Evolutionary conservation across 2,113 vertebrate genomes (phyloP), one percentile per base, ranked within the genome.

Genomic region (Mesoclemmys tuberculata): DNA sequence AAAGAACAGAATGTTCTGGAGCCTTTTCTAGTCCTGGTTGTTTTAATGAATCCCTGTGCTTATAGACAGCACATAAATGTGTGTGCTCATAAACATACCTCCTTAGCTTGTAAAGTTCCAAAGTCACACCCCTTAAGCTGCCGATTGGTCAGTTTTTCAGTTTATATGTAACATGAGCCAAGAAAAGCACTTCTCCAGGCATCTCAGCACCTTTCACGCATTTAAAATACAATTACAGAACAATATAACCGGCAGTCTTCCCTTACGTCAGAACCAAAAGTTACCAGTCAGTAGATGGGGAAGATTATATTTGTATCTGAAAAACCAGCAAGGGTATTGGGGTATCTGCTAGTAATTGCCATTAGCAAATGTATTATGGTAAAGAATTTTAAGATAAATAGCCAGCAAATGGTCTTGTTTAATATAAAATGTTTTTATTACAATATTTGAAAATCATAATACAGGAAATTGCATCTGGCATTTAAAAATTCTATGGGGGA

Each of bases 1-100:
- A 61, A 48, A 61, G 29, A 92, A 41, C 86, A 84, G 90, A 24
- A 68, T 58, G 16, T 71, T 35, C 26, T 52, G 64, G 24, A 10
- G 0, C 0, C 0, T 74, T 77, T 41, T 44, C 8, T 3, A 29
- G 24, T 35, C 44, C 38, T 86, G 38, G 1, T 0, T 61, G 0
- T 44, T 27, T 56, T 46, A 14, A 4, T 21, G 41, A 31, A 16
- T 51, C 29, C 84, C 22, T 12, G 6, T 88, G 49, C 78, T 87
- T 49, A 3, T 35, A 0, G 0, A 18, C 26, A 82, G 2, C 44
- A 85, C 87, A 38, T 78, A 61, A 11, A 2, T 0, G 4, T 35
- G 2, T n/a, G 2, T 8, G 1, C 71, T 74, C 56, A 4, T 10
- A 77, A 64, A 3, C 29, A 74, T 85, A 27, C 71, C 19, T 41